Evolutionary conservation across 2,888 invertebrate species (phyloP), one percentile per base, ranked within the genome.

Genomic region (Gasteruption jaculator): DNA sequence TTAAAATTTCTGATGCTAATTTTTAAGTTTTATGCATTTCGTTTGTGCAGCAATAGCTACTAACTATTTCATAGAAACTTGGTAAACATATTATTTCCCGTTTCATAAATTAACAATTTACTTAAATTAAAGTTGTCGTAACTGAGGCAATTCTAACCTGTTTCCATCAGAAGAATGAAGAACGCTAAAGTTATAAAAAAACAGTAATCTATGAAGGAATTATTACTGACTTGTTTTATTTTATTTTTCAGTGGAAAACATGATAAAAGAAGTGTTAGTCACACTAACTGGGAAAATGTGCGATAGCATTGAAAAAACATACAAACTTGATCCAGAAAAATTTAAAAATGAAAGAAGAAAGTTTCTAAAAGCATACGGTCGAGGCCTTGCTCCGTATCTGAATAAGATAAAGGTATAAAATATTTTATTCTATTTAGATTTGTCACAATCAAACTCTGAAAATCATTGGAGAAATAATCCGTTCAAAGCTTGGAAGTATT

Each of bases 371-470:
- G 40, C 45, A 10, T 65, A 61, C 38, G 27, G 21, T 27, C 38
- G 36, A 19, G 53, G 46, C 45, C 51, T 53, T 22, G 33, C 41
- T 20, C 46, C 52, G 15, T 46, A 62, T 45, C 50, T 62, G 18
- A 41, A 45, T 44, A 44, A 35, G 18, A 53, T 65, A 30, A 44
- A 65, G 65, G 65, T 65, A 58, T 52, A 20, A 35, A 34, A 35
- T 24, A 12, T 7, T n/a, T n/a, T n/a, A n/a, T n/a, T n/a, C n/a
- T 22, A 19, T 16, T 22, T 5, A 30, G n/a, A 16, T 32, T 37
- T 19, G 24, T 38, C 30, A n/a, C 19, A 16, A 34, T 33, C 22
- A 7, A 20, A 35, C 19, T n/a, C n/a, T n/a, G n/a, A n/a, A n/a
- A n/a, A n/a, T n/a, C n/a, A n/a, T n/a, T n/a, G n/a, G n/a, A n/a